phyloP scores from a whole-genome alignment of 2,113 vertebrate genomes.

The Oncorhynchus keta region DNA sequence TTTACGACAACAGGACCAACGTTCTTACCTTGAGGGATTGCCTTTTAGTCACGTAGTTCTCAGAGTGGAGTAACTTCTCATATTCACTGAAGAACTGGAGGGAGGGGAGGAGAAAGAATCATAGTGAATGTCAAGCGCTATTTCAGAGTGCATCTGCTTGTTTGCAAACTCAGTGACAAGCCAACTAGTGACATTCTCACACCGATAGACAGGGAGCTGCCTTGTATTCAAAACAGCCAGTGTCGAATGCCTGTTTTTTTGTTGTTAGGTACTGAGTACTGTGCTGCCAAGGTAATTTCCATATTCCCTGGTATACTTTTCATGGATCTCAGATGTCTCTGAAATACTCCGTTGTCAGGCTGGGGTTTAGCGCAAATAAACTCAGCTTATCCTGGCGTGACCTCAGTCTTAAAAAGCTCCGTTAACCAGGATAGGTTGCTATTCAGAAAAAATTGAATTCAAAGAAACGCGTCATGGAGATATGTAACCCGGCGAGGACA shows the following conservation, averaged over 20 bases:
- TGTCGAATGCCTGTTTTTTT: not conserved
- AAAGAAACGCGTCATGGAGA: no score
- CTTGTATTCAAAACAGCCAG: slow-evolving; percentile 16
- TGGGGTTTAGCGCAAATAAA: not conserved
- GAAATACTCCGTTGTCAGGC: no score
- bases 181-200: slow-evolving; percentile 23
- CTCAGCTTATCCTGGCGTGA: not conserved
- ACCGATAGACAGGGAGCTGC: slow-evolving; percentile 30
- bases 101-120: slow-evolving; percentile 33
- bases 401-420: not conserved
- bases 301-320: no score
- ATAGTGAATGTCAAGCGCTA: not conserved
- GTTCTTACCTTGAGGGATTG: slow-evolving; percentile 92
- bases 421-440: no score
- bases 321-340: no score
- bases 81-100: slow-evolving; percentile 94
- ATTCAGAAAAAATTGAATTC: no score
- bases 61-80: slow-evolving; percentile 95
- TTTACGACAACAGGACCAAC: slow-evolving; percentile 25
- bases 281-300: no score
- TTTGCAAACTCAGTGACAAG: slow-evolving; percentile 34
- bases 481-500: no score
- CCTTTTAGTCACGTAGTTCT: slow-evolving; percentile 98
- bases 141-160: slow-evolving; percentile 19
- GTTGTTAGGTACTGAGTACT: no score